Evolutionary conservation across 1,140 invertebrate species (phyloP), one percentile per base, ranked within the genome.

Genomic region (Lordiphosa mommai): DNA sequence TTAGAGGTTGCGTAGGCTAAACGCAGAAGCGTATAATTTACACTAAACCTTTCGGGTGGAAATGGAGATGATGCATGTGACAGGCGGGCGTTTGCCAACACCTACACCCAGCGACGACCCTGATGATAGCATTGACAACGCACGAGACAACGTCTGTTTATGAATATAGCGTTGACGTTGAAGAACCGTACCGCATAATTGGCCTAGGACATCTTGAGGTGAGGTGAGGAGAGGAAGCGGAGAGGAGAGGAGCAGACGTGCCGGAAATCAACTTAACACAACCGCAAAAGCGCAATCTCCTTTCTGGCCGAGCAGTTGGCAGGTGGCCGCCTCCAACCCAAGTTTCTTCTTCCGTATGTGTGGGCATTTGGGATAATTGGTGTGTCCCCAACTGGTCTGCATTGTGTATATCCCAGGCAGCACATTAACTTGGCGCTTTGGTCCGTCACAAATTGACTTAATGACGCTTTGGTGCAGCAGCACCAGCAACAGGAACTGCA

Each of bases 201-300:
- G 74, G 51, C 64, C 64, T 47, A 58, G 48, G 48, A 55, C 69
- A 70, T 79, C 74, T 73, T 73, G 52, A 37, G 34, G 36, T 33
- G 37, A 4, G 2, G 29, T 1, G 17, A 6, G n/a, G 33, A 20
- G 14, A n/a, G 33, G 17, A 17, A 7, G 48, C 2, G 3, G 16
- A 12, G 27, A 34, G 17, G 53, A 60, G 70, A 82, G 70, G 71
- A 34, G 17, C 57, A 60, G 70, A 82, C 74, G 71, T 70, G 70
- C 65, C 74, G 74, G 76, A 80, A 80, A 82, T 80, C 76, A 74
- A 80, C 70, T 80, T 74, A 80, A 63, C 60, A 70, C 60, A 80
- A 80, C 74, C 74, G 76, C 74, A 80, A 80, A 80, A 80, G 74
- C 74, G 53, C 65, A 80, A 80, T 80, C 73, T 79, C 60, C 74